A percentile compares a stretch with the other conserved stretches of the same genome.
These are phyloP conservation scores for Engraulis encrasicolus DNA, from an alignment of 2,113 vertebrate species.

Conservation along the genomic window DNA sequence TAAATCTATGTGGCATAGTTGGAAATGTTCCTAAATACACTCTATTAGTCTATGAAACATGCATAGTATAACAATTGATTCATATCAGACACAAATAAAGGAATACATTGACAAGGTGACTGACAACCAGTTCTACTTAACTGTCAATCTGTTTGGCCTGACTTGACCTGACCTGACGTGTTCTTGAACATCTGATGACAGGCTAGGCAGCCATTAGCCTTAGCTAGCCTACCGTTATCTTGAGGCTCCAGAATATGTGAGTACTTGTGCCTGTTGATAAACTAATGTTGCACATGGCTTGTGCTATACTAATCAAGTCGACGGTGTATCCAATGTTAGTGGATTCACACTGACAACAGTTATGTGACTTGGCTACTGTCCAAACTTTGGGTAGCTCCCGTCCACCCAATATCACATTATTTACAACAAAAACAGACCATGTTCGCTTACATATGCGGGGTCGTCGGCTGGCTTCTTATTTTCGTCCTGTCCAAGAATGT, in stretches of 20 bases:
- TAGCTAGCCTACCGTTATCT: neutral
- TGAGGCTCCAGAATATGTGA: neutral
- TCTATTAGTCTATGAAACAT: too few species aligned
- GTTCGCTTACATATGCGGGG: conserved; percentile 44
- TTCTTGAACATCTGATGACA: neutral
- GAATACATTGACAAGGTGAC: too few species aligned
- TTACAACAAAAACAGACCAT: neutral
- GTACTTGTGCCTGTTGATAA: neutral
- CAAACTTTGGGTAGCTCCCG: neutral
- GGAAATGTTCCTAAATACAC: too few species aligned
- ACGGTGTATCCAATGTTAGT: neutral
- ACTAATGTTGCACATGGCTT: neutral
- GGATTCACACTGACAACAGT: neutral
- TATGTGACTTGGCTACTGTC: neutral
- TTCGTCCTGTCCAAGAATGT: conserved; percentile 55
- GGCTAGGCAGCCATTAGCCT: neutral
- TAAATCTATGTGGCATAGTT: too few species aligned
- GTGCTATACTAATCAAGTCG: neutral
- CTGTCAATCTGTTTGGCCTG: neutral
- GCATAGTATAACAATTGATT: neutral
- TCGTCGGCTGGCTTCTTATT: conserved; percentile 59
- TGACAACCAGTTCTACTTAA: neutral
- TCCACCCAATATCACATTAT: too few species aligned
- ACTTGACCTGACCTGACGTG: neutral
- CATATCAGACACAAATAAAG: too few species aligned